Evolutionary conservation across 1,140 invertebrate genomes (phyloP).

Genomic region (Papilio aristodemus): DNA sequence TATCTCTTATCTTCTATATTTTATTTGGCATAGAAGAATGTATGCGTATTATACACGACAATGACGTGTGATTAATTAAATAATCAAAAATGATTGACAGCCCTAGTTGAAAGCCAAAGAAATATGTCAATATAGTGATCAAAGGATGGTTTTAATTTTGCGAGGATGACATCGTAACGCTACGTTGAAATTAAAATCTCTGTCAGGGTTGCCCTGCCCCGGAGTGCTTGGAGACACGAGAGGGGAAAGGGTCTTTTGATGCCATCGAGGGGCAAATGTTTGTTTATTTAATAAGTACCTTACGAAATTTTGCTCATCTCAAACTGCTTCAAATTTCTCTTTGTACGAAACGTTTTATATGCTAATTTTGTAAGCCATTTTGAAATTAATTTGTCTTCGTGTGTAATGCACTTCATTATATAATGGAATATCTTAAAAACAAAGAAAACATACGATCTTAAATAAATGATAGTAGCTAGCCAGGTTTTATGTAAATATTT

Average conservation of each 20-base stretch:
- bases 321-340: not conserved
- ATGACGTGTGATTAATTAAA: not conserved
- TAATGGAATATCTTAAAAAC: no score
- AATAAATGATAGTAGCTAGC: no score
- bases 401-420: not conserved
- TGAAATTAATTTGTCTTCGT: not conserved
- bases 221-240: constrained; percentile 2
- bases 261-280: constrained; percentile 15
- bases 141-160: constrained; percentile 19
- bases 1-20: no score
- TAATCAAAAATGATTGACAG: not conserved
- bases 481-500: no score
- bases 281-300: constrained; percentile 13
- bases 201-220: not conserved
- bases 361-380: not conserved
- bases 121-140: constrained; percentile 12
- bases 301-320: not conserved
- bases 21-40: no score
- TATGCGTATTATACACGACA: not conserved
- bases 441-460: no score
- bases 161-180: not conserved
- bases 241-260: constrained; percentile 4
- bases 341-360: constrained; percentile 5
- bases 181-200: constrained; percentile 15
- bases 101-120: constrained; percentile 1